Base-by-base conservation (phyloP, 1,140 invertebrate genomes). In the Cotesia typhae region DNA sequence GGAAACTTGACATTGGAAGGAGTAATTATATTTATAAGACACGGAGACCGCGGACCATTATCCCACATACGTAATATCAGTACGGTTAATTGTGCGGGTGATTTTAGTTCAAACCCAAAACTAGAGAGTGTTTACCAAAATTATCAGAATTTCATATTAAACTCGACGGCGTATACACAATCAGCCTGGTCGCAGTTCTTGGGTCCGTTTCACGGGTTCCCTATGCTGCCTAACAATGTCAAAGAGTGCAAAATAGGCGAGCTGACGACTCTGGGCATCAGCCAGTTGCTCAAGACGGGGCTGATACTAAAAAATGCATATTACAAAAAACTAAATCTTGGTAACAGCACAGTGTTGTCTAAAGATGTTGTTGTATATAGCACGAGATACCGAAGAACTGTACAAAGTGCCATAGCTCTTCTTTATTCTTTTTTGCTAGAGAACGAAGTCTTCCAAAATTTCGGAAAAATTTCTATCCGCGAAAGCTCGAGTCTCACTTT, bases 21-120 rank as follows among this genome's bases (percentile, higher is more conserved):
- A 7, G 89, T 96, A 5, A 83, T 96, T 41, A 88, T 96, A 38
- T 84, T 97, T 6, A 92, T 95, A 4, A 87, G 96, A 37, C 96
- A 98, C 84, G 96, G 96, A 2, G 95, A 97, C 83, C 88, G 96
- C 57, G 94, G 95, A 4, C 93, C 95, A 1, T 87, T 97, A 60
- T 91, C 92, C 6, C 92, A 94, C 82, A 88, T 96, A 4, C 88
- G 90, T 74, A 92, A 94, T 75, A 90, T 94, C 55, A 91, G 92
- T 28, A 89, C 87, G 60, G 88, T 97, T 3, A 92, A 94, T 75
- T 98, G 96, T 84, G 91, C 92, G 69, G 87, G 87, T 47, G 84
- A 87, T 14, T 86, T 88, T 17, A 83, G 84, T 12, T 87, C 87
- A 4, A 81, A 82, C 87, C 72, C 85, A 83, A 72, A 89, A 84